Base-by-base conservation (phyloP, 2,888 invertebrate species). In the Yponomeuta plumbellus region DNA sequence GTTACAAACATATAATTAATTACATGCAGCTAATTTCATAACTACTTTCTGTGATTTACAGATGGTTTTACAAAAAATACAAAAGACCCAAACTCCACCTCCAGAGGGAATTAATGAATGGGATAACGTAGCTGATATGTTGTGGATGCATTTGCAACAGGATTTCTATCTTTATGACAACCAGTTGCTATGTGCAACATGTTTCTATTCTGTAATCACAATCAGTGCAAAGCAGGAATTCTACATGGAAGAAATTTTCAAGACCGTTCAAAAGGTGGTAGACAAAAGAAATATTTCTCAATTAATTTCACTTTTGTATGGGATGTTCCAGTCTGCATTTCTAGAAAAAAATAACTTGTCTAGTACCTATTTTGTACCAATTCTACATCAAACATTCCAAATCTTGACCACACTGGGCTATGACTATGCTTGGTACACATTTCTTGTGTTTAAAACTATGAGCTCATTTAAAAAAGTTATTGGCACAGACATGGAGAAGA, bases 381-480 rank as follows among this genome's bases (percentile, higher is more conserved):
- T 84, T 71, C 72, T 90, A 69, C 69, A 75, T 67, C 67, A 70
- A 65, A 70, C 78, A 69, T 74, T 91, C 79, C 67, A 80, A 74
- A 71, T 86, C 74, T 70, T 84, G 71, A 69, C 80, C 69, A 20
- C 73, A 62, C 76, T 85, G 85, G 80, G 89, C 75, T 85, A 88
- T 88, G 78, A 86, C 69, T 93, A 93, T 72, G 90, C 92, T n/a
- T 84, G 83, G 73, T 84, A 86, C 70, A 92, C 92, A 69, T 92
- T 88, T 70, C 81, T 92, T 63, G 83, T 85, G 58, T 92, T 92
- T 66, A 93, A 92, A 80, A 85, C 86, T 67, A 78, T 93, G 11
- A 80, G 83, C 61, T 78, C 89, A 73, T 83, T 91, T 65, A 82
- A 85, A 68, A 91, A 85, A 76, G 78, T 88, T 1, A 73, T 76